Conservation (phyloP, 2,888 invertebrate genomes). For the Epiperipatus broadwayi region DNA sequence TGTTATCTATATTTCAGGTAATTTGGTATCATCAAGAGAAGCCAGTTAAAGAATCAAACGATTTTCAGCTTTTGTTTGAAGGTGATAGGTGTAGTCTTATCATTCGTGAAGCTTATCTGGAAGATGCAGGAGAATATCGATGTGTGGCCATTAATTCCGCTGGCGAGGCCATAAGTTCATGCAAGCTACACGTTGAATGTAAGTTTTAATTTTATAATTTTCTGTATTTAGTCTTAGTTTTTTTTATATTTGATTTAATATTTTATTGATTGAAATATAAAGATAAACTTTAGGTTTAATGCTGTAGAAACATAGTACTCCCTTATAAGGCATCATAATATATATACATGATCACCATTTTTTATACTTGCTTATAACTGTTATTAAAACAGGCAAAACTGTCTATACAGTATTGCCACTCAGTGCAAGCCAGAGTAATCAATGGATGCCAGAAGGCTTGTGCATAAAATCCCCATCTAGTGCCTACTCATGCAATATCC, state of each 20-base stretch:
- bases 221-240: background rate
- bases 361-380: too few relatives aligned
- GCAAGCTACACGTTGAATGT: slow-evolving; percentile 39
- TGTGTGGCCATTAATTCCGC: slow-evolving; percentile 62
- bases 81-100: slow-evolving; percentile 57
- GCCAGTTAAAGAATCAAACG: slow-evolving; percentile 61
- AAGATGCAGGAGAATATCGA: slow-evolving; percentile 57
- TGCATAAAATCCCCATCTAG: too few relatives aligned
- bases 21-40: slow-evolving; percentile 57
- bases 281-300: too few relatives aligned
- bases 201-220: slow-evolving; percentile 17
- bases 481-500: too few relatives aligned
- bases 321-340: slow-evolving; percentile 16
- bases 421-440: too few relatives aligned
- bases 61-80: slow-evolving; percentile 59
- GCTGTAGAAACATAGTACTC: slow-evolving; percentile 15
- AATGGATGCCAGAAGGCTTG: too few relatives aligned
- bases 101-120: slow-evolving; percentile 48
- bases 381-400: too few relatives aligned
- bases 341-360: too few relatives aligned
- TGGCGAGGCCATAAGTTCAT: slow-evolving; percentile 56
- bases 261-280: background rate
- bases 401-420: too few relatives aligned
- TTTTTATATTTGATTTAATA: background rate
- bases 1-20: slow-evolving; percentile 30